A percentile compares a stretch with the other conserved stretches of the same genome.
These are phyloP conservation scores for Lamellibrachia luymesi DNA, from an alignment of 1,140 invertebrate genomes.

Conservation along the genomic window DNA sequence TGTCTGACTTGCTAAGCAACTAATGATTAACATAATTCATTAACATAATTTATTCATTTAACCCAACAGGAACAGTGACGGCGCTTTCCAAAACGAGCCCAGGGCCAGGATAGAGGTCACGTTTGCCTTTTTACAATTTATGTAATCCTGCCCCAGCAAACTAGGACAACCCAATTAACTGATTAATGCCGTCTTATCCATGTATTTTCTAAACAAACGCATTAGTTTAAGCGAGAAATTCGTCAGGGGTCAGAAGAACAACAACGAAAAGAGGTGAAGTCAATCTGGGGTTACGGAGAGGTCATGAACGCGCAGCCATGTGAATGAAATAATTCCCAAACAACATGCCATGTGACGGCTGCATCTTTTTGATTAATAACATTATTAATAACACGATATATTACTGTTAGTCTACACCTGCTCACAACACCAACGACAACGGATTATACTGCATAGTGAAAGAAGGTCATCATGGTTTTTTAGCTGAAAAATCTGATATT, in stretches of 20 bases:
- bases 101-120: neutral
- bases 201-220: neutral
- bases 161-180: neutral
- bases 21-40: neutral
- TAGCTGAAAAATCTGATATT: neutral
- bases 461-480: neutral
- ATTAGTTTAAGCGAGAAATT: neutral
- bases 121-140: neutral
- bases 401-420: neutral
- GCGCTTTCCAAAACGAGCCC: neutral
- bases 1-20: neutral
- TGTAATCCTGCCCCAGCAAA: neutral
- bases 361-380: neutral
- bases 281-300: constrained; percentile 3
- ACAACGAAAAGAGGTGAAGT: constrained; percentile 4
- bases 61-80: neutral
- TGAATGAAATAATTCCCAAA: constrained; percentile 5
- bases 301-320: neutral
- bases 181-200: neutral
- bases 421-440: neutral
- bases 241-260: neutral
- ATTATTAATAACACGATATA: neutral
- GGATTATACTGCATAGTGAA: neutral
- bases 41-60: constrained; percentile 6
- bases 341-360: neutral